Conservation (phyloP, 2,888 invertebrate species). For the Apotomis turbidana region DNA sequence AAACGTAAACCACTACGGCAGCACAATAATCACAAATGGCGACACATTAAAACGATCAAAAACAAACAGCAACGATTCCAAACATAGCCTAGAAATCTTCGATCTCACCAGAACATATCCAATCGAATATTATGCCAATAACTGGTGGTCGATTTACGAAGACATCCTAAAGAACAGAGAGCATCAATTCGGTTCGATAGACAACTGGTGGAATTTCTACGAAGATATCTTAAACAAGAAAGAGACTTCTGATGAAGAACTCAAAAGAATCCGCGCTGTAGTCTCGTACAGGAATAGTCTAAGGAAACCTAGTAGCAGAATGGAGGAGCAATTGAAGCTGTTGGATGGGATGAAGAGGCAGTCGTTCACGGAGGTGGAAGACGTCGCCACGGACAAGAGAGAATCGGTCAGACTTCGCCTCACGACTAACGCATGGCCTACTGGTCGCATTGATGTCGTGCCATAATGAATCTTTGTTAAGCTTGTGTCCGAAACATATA, state of each 20-base stretch:
- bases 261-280: slow-evolving; percentile 60
- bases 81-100: slow-evolving; percentile 66
- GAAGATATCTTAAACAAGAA: slow-evolving; percentile 69
- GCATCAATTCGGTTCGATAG: slow-evolving; percentile 77
- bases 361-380: slow-evolving; percentile 69
- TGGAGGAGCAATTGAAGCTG: slow-evolving; percentile 73
- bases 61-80: slow-evolving; percentile 53
- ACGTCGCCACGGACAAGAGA: slow-evolving; percentile 60
- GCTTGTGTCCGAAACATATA: slow-evolving; percentile 42
- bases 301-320: slow-evolving; percentile 64
- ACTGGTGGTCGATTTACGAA: slow-evolving; percentile 81
- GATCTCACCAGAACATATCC: slow-evolving; percentile 76
- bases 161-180: slow-evolving; percentile 73
- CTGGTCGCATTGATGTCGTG: slow-evolving; percentile 44
- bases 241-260: slow-evolving; percentile 61
- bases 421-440: slow-evolving; percentile 37
- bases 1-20: slow-evolving; percentile 60
- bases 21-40: slow-evolving; percentile 52
- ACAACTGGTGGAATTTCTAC: slow-evolving; percentile 80
- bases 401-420: slow-evolving; percentile 72
- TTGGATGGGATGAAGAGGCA: slow-evolving; percentile 70
- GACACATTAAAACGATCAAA: slow-evolving; percentile 57
- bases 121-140: slow-evolving; percentile 77
- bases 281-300: slow-evolving; percentile 59
- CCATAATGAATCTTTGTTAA: slow-evolving; percentile 41